phyloP scores from a whole-genome alignment of 2,797 vertebrate species.

The Dicrostonyx torquatus region DNA sequence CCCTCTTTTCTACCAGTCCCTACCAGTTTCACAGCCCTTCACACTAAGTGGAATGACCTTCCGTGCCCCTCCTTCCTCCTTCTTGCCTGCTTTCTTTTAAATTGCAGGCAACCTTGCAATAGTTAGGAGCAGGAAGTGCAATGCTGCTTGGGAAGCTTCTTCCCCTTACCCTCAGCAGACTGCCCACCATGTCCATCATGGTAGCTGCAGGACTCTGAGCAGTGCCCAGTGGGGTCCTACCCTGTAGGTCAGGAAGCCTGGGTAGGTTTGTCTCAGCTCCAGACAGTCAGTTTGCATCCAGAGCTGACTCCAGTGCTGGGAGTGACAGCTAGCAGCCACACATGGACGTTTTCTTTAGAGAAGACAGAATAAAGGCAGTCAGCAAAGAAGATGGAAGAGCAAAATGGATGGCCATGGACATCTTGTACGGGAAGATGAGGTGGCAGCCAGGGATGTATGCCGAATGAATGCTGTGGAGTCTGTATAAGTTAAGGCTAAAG shows the following conservation, averaged over 20 bases:
- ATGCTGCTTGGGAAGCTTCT: not conserved
- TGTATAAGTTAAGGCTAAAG: not conserved
- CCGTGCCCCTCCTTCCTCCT: not conserved
- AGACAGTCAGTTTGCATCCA: not conserved
- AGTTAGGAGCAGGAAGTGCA: not conserved
- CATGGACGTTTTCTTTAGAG: not conserved
- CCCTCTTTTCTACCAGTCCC: not conserved
- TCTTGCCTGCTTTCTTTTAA: not conserved
- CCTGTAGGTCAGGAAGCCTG: not conserved
- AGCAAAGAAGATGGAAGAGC: not conserved
- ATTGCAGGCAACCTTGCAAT: not conserved
- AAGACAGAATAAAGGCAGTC: not conserved
- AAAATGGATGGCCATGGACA: not conserved
- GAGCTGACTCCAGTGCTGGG: not conserved
- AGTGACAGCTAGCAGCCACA: not conserved
- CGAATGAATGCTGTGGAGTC: not conserved
- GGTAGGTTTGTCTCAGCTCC: not conserved
- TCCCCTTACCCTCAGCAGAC: not conserved
- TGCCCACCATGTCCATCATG: not conserved
- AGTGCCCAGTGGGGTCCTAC: not conserved
- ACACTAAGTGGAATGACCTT: not conserved
- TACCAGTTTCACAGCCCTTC: not conserved
- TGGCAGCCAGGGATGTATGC: not conserved
- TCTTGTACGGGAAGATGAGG: not conserved
- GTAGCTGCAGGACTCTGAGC: not conserved